Percentiles rank a stretch among this genome's conserved stretches.
Conservation (phyloP, 2,113 vertebrate genomes). For the Climacteris rufus region DNA sequence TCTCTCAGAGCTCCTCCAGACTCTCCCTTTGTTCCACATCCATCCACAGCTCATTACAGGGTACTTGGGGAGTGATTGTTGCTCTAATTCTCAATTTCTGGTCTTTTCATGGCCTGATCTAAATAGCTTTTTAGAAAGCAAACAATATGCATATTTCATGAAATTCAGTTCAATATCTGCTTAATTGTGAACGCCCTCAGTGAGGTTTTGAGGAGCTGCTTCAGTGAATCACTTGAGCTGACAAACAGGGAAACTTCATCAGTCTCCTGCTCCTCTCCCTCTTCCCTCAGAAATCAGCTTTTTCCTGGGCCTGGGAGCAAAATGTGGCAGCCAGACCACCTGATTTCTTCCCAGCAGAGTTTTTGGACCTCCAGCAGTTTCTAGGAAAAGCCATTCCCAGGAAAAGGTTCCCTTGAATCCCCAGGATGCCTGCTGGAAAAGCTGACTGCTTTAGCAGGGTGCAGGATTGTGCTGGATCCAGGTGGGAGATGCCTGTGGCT, state of each 20-base stretch:
- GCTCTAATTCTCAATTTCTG: constrained; percentile 33
- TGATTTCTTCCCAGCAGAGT: neutral
- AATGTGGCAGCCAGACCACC: neutral
- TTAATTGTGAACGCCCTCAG: constrained; percentile 53
- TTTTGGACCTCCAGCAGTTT: neutral
- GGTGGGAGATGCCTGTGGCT: neutral
- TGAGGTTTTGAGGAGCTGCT: neutral
- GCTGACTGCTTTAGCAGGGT: neutral
- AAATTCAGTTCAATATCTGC: constrained; percentile 54
- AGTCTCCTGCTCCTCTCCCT: neutral
- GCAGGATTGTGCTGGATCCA: neutral
- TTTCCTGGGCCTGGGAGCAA: neutral
- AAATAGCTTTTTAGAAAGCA: constrained; percentile 52
- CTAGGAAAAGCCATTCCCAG: neutral
- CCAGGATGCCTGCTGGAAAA: neutral
- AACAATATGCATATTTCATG: constrained; percentile 70
- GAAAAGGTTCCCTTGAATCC: neutral
- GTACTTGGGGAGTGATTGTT: neutral
- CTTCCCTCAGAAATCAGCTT: neutral
- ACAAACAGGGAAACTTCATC: neutral
- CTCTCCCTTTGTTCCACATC: neutral
- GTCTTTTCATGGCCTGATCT: constrained; percentile 33
- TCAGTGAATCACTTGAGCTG: neutral
- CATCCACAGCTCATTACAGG: neutral
- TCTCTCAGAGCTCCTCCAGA: neutral